Percentiles rank a stretch among this genome's conserved stretches.
phyloP scores from a whole-genome alignment of 2,113 vertebrate genomes.

The Brienomyrus longianalis region DNA sequence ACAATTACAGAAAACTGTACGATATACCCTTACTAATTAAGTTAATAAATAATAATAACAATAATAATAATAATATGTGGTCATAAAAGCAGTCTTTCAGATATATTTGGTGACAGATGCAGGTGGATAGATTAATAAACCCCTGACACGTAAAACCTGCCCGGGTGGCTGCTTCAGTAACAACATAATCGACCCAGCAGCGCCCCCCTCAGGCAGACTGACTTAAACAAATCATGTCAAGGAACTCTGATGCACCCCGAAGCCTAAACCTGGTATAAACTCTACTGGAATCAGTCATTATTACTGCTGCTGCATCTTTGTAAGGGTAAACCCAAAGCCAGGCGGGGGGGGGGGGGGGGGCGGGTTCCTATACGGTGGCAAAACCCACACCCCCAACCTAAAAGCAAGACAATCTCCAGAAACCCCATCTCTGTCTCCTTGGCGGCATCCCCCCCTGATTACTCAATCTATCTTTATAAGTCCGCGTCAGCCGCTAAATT shows the following conservation, averaged over 20 bases:
- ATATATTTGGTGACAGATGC: neutral
- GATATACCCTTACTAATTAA: neutral
- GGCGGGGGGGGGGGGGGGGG: neutral
- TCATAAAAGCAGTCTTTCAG: neutral
- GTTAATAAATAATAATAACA: neutral
- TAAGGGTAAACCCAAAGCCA: neutral
- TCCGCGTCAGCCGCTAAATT: constrained; percentile 69
- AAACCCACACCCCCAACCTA: neutral
- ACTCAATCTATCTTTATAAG: constrained; percentile 72
- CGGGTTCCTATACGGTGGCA: neutral
- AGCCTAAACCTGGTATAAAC: neutral
- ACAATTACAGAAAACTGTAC: neutral
- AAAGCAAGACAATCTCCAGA: neutral
- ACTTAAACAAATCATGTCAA: neutral
- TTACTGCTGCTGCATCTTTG: neutral
- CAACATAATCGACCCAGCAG: neutral
- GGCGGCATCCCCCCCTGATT: constrained; percentile 61
- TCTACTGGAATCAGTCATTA: constrained; percentile 1
- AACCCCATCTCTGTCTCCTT: constrained; percentile 46
- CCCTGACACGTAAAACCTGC: neutral
- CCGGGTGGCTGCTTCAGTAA: neutral
- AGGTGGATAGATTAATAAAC: neutral
- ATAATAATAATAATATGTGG: neutral
- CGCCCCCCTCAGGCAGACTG: neutral
- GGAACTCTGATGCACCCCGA: neutral